Evolutionary conservation across 2,888 invertebrate species (phyloP).

Genomic region (Pseudanteris insignis): DNA sequence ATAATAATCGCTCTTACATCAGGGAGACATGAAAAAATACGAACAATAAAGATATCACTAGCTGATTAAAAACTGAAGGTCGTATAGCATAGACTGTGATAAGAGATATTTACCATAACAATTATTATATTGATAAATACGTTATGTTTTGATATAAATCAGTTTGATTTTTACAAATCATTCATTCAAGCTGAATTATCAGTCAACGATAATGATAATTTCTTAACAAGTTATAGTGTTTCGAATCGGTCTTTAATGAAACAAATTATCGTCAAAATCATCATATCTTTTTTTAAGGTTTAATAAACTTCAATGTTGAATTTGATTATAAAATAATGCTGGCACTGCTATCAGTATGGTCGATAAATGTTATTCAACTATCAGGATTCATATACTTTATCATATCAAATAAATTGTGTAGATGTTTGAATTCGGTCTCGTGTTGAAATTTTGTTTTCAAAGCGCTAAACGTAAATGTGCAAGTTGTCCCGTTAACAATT

Average conservation of each 20-base stretch:
- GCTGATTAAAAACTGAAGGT: conserved; percentile 22
- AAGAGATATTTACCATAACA: conserved; percentile 20
- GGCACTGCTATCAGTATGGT: neutral
- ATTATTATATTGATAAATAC: conserved; percentile 14
- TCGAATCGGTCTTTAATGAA: no score
- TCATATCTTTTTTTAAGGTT: no score
- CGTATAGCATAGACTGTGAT: conserved; percentile 16
- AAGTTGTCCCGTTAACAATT: neutral
- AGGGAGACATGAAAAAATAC: conserved; percentile 14
- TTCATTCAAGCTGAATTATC: conserved; percentile 13
- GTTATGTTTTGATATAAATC: conserved; percentile 20
- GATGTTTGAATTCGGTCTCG: no score
- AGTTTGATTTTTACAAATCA: conserved; percentile 7
- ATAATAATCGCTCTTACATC: conserved; percentile 13
- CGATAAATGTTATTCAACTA: no score
- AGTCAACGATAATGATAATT: no score
- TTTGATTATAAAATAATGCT: neutral
- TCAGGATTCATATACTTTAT: no score
- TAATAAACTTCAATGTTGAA: neutral
- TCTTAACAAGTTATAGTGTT: neutral
- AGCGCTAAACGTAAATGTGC: neutral
- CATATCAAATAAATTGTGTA: no score
- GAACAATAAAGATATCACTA: conserved; percentile 28
- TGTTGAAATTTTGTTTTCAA: neutral
- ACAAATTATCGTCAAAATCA: no score